Base-by-base conservation (phyloP, 2,113 vertebrate genomes). In the Podarcis muralis region DNA sequence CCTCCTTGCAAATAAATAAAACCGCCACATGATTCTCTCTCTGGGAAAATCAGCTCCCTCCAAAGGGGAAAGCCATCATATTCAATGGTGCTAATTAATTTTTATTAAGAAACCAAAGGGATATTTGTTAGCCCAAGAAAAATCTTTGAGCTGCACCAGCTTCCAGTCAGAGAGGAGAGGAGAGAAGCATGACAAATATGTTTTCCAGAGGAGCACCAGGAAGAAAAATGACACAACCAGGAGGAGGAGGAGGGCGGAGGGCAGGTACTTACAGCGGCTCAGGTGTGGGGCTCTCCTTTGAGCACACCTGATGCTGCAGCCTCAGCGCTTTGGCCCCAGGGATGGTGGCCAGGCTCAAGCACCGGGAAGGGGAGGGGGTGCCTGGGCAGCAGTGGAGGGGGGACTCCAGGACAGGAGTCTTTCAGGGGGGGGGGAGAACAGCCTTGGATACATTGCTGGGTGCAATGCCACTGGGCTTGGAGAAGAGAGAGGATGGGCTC, bases 81-180 rank as follows among this genome's bases (percentile, higher is more conserved):
- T 81, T 59, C 66, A 37, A 72, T 22, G 62, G 43, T 13, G 40
- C 87, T 88, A 83, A 83, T 88, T 86, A 69, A 90, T 86, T 90
- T 89, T 82, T 77, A 77, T 66, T 16, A 77, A 69, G 84, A 69
- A 40, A 80, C 72, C 43, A 40, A 86, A 59, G 71, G 40, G 18
- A 57, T 62, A 7, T 81, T 30, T 57, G 69, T 30, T 40, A 20
- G 57, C 4, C 53, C 53, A 22, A 43, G 80, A 75, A 40, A 69
- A 20, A 22, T 59, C 53, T 5, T 23, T 15, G 53, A 30, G 30
- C 32, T 87, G 87, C 62, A 68, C 3, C 59, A 27, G 72, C 57
- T 35, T 53, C 35, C 30, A 15, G 23, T 18, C n/a, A 4, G 16
- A n/a, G 59, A 3, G 35, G 8, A 27, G 30, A 57, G 9, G 7